Percentiles rank a stretch among this genome's conserved stretches.
Conservation (phyloP, 2,113 vertebrate genomes). For the Columbina picui region DNA sequence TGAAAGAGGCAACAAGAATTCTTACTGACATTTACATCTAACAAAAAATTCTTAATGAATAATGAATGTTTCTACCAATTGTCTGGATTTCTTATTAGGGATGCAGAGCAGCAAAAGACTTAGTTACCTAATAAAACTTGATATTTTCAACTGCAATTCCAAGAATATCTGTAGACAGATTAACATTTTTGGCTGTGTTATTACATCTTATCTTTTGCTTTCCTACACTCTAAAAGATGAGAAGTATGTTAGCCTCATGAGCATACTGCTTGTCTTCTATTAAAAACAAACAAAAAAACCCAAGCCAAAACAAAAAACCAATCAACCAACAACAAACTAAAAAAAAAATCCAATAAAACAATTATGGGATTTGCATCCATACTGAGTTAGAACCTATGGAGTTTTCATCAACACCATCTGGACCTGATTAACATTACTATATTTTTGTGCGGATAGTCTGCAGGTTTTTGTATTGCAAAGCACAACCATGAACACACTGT, state of each 20-base stretch:
- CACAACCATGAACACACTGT: background rate
- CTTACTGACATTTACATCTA: background rate
- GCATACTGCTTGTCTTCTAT: background rate
- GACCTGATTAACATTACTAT: background rate
- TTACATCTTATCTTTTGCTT: background rate
- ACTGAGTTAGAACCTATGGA: background rate
- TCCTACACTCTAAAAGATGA: background rate
- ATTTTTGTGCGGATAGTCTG: background rate
- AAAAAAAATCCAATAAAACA: background rate
- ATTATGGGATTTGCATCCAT: background rate
- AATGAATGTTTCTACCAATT: background rate
- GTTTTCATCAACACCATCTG: background rate
- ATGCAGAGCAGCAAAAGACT: background rate
- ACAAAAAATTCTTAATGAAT: background rate
- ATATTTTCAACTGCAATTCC: background rate
- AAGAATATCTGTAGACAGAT: background rate
- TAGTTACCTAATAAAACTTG: background rate
- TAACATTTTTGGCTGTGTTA: background rate
- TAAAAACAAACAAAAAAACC: background rate
- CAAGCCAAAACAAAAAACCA: too few species aligned
- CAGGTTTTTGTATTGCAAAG: background rate
- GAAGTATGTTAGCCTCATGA: background rate
- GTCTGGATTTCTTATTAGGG: background rate
- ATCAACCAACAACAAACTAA: background rate
- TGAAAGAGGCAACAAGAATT: background rate